Evolutionary conservation across 2,888 invertebrate genomes (phyloP), one percentile per base, ranked within the genome.

Genomic region (Pandemis corylana): DNA sequence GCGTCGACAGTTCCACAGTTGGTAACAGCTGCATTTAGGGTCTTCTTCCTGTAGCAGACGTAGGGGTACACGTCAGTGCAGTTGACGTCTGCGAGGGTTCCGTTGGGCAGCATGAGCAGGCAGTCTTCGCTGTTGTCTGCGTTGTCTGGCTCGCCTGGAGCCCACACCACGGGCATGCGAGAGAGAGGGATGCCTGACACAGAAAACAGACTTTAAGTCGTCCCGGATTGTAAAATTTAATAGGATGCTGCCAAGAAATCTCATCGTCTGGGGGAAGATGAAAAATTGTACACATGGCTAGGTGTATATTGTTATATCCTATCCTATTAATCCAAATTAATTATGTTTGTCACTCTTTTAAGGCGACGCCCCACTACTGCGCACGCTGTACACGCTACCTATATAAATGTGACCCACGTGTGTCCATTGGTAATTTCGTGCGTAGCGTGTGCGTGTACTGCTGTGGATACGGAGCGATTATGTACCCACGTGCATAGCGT

Each of bases 1-100:
- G 44, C 56, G 49, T 82, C 82, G 0, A 67, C 62, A 10, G 78
- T 81, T 10, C 80, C 82, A 67, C 82, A 81, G 9, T 66, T 65
- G 49, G 68, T 80, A 0, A 76, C 13, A 1, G 67, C 12, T 13
- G 72, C 20, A 6, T 53, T 62, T 0, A 12, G 28, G 1, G 72
- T 77, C 2, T 59, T 74, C 65, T 72, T 74, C 63, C 77, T 78
- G 71, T 74, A 81, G 63, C 81, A 81, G 20, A 79, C 53, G 61
- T 77, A 80, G 0, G 81, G 79, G 28, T 71, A 76, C 9, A 76
- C 59, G 3, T 78, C 76, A 0, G 72, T 63, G 63, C 81, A 81
- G 46, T 72, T 71, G 2, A 81, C 79, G 46, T 79, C 80, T 0
- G 75, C 77, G 41, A 77, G 68, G 6, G 53, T 71, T 10, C 77